phyloP scores from a whole-genome alignment of 2,113 vertebrate species.

The Prolemur simus region DNA sequence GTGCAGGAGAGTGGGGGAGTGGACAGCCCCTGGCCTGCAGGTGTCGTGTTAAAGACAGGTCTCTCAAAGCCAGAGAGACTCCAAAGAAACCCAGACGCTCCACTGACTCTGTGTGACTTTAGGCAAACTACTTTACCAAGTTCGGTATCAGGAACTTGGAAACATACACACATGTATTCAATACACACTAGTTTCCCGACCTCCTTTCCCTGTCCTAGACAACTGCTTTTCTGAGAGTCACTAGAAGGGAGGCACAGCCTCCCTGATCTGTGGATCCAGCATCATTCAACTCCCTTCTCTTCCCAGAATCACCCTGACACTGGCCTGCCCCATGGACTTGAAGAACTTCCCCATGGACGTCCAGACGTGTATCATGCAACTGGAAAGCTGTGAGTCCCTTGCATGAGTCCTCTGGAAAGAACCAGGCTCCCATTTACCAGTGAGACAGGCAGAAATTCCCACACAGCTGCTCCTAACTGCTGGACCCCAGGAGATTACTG shows the following conservation, averaged over 20 bases:
- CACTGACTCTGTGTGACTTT: not conserved
- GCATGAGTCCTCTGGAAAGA: not conserved
- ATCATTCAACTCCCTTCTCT: constrained; percentile 40
- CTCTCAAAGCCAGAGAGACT: not conserved
- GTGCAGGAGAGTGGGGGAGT: not conserved
- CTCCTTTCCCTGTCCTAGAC: not conserved
- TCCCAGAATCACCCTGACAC: constrained; percentile 94
- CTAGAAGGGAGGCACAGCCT: not conserved
- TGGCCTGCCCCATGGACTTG: constrained; percentile 99
- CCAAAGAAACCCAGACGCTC: not conserved
- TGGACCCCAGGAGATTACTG: not conserved
- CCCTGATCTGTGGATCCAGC: not conserved
- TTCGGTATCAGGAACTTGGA: not conserved
- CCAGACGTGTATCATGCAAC: constrained; percentile 99
- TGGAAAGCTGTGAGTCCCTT: constrained; percentile 97
- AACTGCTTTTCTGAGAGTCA: not conserved
- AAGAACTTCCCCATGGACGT: constrained; percentile 99
- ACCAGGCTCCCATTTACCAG: not conserved
- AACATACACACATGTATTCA: not conserved
- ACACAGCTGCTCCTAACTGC: not conserved
- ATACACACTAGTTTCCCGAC: not conserved
- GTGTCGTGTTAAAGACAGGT: not conserved
- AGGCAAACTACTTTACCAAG: not conserved
- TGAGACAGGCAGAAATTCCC: not conserved
- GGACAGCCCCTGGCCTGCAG: not conserved